Percentiles rank a stretch among this genome's conserved stretches.
phyloP scores from a whole-genome alignment of 2,888 invertebrate genomes.

The Himalopsyche japonica region DNA sequence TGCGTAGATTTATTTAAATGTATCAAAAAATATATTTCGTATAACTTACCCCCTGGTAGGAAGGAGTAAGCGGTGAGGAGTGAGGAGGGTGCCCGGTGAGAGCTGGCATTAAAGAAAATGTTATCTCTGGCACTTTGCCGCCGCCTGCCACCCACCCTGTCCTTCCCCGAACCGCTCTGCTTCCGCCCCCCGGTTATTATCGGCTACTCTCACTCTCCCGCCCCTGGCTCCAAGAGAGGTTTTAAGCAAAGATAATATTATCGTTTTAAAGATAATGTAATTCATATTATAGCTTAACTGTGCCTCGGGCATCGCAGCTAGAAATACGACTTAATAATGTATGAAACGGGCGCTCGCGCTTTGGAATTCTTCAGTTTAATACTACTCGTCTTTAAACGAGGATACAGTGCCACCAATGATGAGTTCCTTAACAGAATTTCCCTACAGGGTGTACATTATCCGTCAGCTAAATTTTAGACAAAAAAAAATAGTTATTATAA shows the following conservation, averaged over 20 bases:
- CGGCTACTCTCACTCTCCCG: slow-evolving; percentile 26
- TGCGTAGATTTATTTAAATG: no score
- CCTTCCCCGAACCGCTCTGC: background rate
- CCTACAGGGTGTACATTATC: no score
- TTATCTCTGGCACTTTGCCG: slow-evolving; percentile 34
- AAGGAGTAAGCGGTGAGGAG: background rate
- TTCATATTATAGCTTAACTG: slow-evolving; percentile 31
- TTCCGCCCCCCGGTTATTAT: slow-evolving; percentile 28
- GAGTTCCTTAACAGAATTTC: no score
- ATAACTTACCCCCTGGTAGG: no score
- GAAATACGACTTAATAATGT: background rate
- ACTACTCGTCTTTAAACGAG: background rate
- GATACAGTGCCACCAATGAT: background rate
- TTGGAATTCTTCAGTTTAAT: background rate
- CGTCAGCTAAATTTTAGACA: no score
- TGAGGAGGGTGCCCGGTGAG: background rate
- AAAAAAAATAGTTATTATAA: no score
- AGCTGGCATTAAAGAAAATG: slow-evolving; percentile 36
- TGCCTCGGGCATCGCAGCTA: background rate
- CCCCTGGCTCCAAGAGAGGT: slow-evolving; percentile 30
- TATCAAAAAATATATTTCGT: no score
- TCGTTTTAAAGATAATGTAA: slow-evolving; percentile 35
- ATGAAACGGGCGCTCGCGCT: background rate
- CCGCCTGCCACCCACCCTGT: background rate
- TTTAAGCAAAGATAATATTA: slow-evolving; percentile 39